These are phyloP conservation scores for Cheilosia urbana DNA, from an alignment of 2,888 invertebrate species.

Conservation along the genomic window DNA sequence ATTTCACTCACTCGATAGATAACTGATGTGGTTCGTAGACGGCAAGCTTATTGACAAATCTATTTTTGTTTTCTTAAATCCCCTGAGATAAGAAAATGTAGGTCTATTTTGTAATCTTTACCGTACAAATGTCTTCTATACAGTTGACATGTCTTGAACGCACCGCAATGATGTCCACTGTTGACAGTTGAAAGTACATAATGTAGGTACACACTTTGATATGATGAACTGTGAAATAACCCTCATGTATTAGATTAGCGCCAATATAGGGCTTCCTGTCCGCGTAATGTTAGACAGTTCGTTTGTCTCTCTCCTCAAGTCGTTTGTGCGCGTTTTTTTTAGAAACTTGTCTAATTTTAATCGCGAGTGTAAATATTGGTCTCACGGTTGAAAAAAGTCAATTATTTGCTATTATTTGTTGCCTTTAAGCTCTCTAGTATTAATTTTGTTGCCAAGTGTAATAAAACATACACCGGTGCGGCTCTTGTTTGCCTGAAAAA, in stretches of 20 bases:
- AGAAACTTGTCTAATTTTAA: conserved; percentile 27
- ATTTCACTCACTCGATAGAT: too few species aligned
- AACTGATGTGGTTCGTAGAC: too few species aligned
- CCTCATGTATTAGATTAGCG: conserved; percentile 3
- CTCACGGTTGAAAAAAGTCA: conserved; percentile 10
- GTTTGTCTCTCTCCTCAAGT: conserved; percentile 5
- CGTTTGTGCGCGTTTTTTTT: neutral
- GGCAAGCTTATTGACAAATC: too few species aligned
- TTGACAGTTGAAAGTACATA: conserved; percentile 5
- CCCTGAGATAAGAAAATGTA: too few species aligned
- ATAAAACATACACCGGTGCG: conserved; percentile 19
- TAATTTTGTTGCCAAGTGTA: conserved; percentile 29
- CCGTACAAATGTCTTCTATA: neutral
- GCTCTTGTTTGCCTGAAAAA: conserved; percentile 4
- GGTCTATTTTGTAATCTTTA: neutral
- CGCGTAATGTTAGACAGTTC: neutral
- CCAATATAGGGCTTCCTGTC: neutral
- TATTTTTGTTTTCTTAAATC: too few species aligned
- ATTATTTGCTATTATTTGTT: conserved; percentile 21
- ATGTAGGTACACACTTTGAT: neutral
- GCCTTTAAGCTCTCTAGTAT: conserved; percentile 3
- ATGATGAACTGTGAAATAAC: conserved; percentile 3
- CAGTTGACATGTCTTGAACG: conserved; percentile 9
- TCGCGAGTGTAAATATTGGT: conserved; percentile 40
- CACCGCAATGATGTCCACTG: neutral